phyloP scores from a whole-genome alignment of 2,888 invertebrate genomes.

The Amphipyra berbera region DNA sequence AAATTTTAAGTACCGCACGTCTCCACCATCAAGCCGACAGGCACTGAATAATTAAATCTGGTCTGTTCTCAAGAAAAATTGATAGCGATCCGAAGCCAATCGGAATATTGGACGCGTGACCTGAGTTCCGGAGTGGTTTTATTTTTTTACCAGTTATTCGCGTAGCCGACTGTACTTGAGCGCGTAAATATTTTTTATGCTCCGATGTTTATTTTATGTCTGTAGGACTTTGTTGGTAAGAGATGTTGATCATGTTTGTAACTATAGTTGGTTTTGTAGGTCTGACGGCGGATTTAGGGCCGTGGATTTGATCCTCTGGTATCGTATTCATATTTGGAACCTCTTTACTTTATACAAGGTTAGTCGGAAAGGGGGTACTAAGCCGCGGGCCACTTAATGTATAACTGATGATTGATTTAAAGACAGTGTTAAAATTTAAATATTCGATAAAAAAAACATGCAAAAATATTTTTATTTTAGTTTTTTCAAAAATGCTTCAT shows the following conservation, averaged over 20 bases:
- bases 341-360: too few relatives aligned
- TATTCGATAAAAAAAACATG: too few relatives aligned
- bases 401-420: too few relatives aligned
- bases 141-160: conserved; percentile 68
- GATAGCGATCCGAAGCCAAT: conserved; percentile 83
- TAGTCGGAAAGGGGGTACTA: too few relatives aligned
- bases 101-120: conserved; percentile 83
- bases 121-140: conserved; percentile 63
- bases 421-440: too few relatives aligned
- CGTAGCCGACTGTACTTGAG: conserved; percentile 49
- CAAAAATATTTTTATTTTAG: too few relatives aligned
- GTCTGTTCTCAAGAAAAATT: conserved; percentile 80
- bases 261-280: conserved; percentile 1
- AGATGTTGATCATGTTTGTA: conserved; percentile 12
- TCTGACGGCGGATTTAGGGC: neutral
- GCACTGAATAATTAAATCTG: conserved; percentile 81
- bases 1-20: conserved; percentile 56
- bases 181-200: conserved; percentile 47
- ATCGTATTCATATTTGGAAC: too few relatives aligned
- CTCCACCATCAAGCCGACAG: conserved; percentile 54
- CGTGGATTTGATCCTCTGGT: neutral
- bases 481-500: too few relatives aligned
- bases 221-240: conserved; percentile 25
- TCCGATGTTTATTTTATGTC: conserved; percentile 43
- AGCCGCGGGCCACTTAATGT: too few relatives aligned